phyloP scores from a whole-genome alignment of 2,888 invertebrate species.

The Leptinotarsa haldemani region DNA sequence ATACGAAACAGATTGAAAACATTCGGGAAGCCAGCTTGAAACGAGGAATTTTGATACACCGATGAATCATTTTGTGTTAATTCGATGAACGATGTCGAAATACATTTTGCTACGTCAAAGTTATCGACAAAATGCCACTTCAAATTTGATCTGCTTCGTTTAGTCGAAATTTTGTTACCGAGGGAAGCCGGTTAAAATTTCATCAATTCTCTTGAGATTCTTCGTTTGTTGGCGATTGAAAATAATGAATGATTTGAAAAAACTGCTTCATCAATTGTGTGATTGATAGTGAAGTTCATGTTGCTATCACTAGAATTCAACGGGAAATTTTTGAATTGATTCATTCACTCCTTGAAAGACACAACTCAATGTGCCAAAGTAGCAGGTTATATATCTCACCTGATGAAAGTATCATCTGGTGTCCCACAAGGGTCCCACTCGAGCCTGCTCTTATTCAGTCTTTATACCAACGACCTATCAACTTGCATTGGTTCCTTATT shows the following conservation, averaged over 20 bases:
- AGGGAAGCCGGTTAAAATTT: neutral
- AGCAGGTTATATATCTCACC: too few species aligned
- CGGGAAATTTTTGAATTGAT: too few species aligned
- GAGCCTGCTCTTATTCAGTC: too few species aligned
- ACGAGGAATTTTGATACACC: neutral
- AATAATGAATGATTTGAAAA: neutral
- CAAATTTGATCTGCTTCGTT: conserved; percentile 2
- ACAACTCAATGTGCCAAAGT: too few species aligned
- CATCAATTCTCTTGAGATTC: neutral
- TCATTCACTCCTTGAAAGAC: too few species aligned
- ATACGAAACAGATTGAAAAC: neutral
- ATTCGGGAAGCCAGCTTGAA: neutral
- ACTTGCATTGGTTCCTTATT: too few species aligned
- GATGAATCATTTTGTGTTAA: neutral
- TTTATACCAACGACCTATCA: too few species aligned
- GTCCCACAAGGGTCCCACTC: too few species aligned
- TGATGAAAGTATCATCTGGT: too few species aligned
- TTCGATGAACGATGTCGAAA: neutral
- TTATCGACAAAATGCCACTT: neutral
- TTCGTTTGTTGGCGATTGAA: neutral
- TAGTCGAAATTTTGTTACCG: neutral
- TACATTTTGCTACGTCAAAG: conserved; percentile 6
- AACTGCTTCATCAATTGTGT: neutral
- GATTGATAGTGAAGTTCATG: too few species aligned
- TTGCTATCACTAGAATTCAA: too few species aligned